Evolutionary conservation across 2,113 vertebrate species (phyloP).

Genomic region (Raphicerus campestris): DNA sequence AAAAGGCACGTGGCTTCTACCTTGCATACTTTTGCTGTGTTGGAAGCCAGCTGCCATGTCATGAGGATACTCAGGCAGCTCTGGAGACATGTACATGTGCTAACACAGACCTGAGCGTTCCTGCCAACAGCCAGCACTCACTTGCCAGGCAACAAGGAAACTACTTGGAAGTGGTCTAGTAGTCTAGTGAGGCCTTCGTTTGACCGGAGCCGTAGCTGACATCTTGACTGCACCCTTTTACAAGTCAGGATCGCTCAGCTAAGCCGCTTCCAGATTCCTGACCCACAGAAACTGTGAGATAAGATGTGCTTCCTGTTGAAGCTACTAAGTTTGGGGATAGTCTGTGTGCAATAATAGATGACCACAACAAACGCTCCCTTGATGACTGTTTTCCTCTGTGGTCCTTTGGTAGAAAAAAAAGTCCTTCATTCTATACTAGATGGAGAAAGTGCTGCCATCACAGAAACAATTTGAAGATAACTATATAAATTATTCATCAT

Average conservation of each 20-base stretch:
- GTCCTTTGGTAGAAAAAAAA: background rate
- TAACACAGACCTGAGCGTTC: background rate
- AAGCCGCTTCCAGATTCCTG: background rate
- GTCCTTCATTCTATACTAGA: background rate
- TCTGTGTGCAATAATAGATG: background rate
- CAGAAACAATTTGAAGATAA: background rate
- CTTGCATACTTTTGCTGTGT: background rate
- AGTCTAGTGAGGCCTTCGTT: background rate
- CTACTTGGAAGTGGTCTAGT: background rate
- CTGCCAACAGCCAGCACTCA: background rate
- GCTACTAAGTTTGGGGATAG: background rate
- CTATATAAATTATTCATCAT: conserved; percentile 27
- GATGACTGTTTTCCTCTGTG: background rate
- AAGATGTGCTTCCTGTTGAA: background rate
- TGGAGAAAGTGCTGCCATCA: background rate
- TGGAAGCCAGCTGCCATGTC: background rate
- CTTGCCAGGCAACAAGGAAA: background rate
- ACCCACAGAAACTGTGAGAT: background rate
- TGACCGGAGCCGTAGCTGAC: rapidly evolving
- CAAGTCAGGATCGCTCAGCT: background rate
- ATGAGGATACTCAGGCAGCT: background rate
- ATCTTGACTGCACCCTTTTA: background rate
- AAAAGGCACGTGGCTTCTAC: background rate
- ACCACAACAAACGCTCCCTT: background rate
- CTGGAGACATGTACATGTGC: rapidly evolving